Base-by-base conservation (phyloP, 2,113 vertebrate species). In the Brachypteracias leptosomus region DNA sequence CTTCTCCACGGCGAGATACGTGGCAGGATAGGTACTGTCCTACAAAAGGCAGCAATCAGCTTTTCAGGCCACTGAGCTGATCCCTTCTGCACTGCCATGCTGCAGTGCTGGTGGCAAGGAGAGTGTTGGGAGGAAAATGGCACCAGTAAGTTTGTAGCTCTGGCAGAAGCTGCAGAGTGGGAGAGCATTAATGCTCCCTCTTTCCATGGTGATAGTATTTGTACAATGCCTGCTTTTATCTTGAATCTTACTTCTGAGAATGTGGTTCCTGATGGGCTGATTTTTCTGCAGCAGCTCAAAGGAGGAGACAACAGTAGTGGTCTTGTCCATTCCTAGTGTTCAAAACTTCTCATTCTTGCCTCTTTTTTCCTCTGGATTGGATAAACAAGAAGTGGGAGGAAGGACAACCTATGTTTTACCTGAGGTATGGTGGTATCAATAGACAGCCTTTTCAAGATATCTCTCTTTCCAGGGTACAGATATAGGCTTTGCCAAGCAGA, bases 1-100 rank as follows among this genome's bases (percentile, higher is more conserved):
- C 55, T 49, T 44, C 77, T 80, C 59, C 47, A 5, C 2, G 3
- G 20, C 0, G 0, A 67, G 35, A 54, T 63, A 3, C 3, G 7
- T 80, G 35, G 13, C 1, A 0, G 33, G 28, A 38, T 36, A 72
- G 74, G 29, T 44, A n/a, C 38, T 31, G 16, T 83, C 54, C 70
- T 87, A 21, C 20, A 16, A 58, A 58, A 89, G 25, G 9, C 58
- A 80, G 29, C 4, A 16, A 47, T 79, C 57, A 57, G 35, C 29
- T 71, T 95, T 84, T 62, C 38, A 38, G 35, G 33, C 33, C 24
- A 21, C 35, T 61, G 21, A 40, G 26, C 28, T 74, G 6, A 21
- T 85, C 14, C 31, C 8, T 15, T 75, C 19, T 40, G 16, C 29
- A 16, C 10, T 44, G 46, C 12, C 20, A 63, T 62, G 15, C 44